A percentile compares a stretch with the other conserved stretches of the same genome.
These are phyloP conservation scores for Ricordea florida DNA, from an alignment of 92 coral and sea anemone genomes.

Conservation along the genomic window DNA sequence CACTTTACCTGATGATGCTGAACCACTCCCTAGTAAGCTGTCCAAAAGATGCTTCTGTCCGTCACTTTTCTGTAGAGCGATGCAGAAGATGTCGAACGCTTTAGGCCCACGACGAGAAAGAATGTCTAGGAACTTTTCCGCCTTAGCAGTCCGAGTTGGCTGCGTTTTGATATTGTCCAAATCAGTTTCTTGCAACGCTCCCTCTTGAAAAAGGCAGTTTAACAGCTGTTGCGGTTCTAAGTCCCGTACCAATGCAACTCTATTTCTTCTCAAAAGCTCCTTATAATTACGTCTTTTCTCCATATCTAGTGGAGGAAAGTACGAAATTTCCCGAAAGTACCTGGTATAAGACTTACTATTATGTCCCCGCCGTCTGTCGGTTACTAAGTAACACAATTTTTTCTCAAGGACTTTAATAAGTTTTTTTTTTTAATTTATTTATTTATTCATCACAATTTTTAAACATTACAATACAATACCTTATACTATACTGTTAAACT, in stretches of 20 bases:
- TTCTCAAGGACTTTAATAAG: no score
- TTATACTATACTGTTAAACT: no score
- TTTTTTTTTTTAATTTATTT: no score
- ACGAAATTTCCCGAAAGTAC: no score
- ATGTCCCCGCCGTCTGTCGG: no score
- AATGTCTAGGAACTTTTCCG: slow-evolving; percentile 76
- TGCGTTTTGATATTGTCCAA: slow-evolving; percentile 59
- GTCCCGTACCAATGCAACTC: slow-evolving; percentile 64
- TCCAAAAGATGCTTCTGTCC: slow-evolving; percentile 79
- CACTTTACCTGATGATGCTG: slow-evolving; percentile 33
- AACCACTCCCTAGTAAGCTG: slow-evolving; percentile 43
- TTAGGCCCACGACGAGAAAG: slow-evolving; percentile 81
- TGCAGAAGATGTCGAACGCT: slow-evolving; percentile 75
- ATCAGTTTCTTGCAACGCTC: slow-evolving; percentile 67
- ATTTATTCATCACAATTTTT: no score
- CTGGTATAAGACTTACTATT: no score
- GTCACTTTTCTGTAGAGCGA: slow-evolving; percentile 60
- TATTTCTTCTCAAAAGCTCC: slow-evolving; percentile 71
- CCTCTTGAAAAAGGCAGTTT: slow-evolving; percentile 77
- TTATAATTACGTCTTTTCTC: slow-evolving; percentile 65
- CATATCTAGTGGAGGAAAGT: no score
- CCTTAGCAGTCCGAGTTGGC: slow-evolving; percentile 65
- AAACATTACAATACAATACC: no score
- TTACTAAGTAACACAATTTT: no score
- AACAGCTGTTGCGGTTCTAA: slow-evolving; percentile 71